These are phyloP conservation scores for Cephus rjabovi DNA, from an alignment of 2,888 invertebrate species.

Conservation along the genomic window DNA sequence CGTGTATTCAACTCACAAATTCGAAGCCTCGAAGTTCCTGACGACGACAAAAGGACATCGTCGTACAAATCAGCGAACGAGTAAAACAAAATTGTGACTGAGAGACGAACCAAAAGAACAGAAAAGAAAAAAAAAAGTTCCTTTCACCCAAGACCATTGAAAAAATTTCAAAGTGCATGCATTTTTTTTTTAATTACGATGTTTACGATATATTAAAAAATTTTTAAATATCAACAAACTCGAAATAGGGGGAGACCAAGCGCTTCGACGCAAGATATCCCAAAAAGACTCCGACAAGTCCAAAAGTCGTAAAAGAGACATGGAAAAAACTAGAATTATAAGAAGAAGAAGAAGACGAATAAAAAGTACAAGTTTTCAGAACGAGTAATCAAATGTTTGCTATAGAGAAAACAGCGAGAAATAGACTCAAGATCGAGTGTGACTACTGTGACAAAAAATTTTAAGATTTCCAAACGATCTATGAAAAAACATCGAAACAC, in stretches of 20 bases:
- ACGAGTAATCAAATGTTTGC: background rate
- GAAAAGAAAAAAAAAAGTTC: background rate
- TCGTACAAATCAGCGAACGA: background rate
- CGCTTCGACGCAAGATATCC: background rate
- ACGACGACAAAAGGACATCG: background rate
- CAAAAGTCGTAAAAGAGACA: conserved; percentile 21
- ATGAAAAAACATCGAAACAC: conserved; percentile 23
- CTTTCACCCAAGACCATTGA: background rate
- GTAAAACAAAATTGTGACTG: background rate
- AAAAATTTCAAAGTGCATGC: background rate
- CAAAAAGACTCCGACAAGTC: conserved; percentile 8
- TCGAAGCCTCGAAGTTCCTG: background rate
- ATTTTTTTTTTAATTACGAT: background rate
- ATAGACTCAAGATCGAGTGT: conserved; percentile 3
- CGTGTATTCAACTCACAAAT: background rate
- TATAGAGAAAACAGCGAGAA: conserved; percentile 15
- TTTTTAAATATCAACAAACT: conserved; percentile 1
- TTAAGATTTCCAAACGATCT: background rate
- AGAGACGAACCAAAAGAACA: background rate
- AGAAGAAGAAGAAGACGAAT: conserved; percentile 20
- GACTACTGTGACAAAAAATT: background rate
- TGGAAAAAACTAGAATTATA: conserved; percentile 28
- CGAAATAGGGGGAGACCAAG: background rate
- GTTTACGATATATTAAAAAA: background rate
- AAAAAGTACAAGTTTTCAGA: conserved; percentile 14